Conservation (phyloP, 2,113 vertebrate genomes). For the Cardinalis cardinalis region DNA sequence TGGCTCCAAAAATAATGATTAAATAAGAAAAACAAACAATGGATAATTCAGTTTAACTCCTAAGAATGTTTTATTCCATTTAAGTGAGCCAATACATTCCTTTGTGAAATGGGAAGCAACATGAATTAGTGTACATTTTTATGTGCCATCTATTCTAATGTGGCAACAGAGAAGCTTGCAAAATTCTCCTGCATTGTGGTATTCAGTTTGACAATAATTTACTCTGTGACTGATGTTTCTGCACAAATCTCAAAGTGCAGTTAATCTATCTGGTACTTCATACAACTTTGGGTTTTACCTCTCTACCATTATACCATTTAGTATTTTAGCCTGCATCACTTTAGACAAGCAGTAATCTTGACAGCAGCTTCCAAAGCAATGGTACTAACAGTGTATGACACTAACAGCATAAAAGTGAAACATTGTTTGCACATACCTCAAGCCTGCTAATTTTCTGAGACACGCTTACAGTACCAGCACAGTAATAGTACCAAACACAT, state of each 20-base stretch:
- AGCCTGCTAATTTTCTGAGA: neutral
- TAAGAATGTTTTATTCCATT: conserved; percentile 30
- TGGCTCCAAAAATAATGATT: neutral
- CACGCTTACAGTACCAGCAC: neutral
- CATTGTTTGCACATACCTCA: neutral
- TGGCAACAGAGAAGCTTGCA: neutral
- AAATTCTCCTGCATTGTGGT: neutral
- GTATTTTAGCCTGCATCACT: neutral
- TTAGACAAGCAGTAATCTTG: neutral
- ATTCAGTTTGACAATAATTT: neutral
- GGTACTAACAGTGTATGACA: neutral
- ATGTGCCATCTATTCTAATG: neutral
- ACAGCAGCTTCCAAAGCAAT: neutral
- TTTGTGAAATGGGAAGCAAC: neutral
- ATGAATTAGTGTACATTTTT: neutral
- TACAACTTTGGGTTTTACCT: neutral
- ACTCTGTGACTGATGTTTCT: neutral
- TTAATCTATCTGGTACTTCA: neutral
- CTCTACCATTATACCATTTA: neutral
- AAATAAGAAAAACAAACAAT: neutral
- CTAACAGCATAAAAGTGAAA: neutral
- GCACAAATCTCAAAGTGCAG: neutral
- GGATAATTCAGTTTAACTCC: neutral
- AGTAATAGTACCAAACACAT: neutral
- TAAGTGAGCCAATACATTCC: conserved; percentile 8